A percentile compares a stretch with the other conserved stretches of the same genome.
Conservation (phyloP, 2,113 vertebrate genomes). For the Pogona vitticeps region DNA sequence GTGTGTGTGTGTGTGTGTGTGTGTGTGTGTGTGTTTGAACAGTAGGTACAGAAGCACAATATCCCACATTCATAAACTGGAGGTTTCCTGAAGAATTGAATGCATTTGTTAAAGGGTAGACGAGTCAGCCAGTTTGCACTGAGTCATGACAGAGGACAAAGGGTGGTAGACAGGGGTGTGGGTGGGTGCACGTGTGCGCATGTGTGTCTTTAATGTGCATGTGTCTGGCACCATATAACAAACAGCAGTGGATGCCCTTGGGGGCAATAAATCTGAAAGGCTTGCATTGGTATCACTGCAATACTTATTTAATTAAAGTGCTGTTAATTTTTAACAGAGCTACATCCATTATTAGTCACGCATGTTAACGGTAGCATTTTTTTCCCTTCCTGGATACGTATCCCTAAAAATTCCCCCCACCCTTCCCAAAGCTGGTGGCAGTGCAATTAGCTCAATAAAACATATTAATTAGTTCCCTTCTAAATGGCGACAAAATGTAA, state of each 20-base stretch:
- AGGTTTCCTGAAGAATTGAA: no score
- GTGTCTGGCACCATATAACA: not conserved
- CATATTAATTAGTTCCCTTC: conserved; percentile 49
- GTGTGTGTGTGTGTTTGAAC: not conserved
- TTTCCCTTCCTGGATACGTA: not conserved
- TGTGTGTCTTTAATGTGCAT: not conserved
- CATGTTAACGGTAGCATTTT: not conserved
- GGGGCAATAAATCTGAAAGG: not conserved
- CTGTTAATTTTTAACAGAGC: conserved; percentile 21
- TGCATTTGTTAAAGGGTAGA: no score
- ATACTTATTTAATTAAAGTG: not conserved
- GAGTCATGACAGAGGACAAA: not conserved
- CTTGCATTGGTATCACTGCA: not conserved
- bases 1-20: not conserved
- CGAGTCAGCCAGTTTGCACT: no score
- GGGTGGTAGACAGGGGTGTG: not conserved
- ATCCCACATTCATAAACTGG: no score
- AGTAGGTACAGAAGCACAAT: no score
- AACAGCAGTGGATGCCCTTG: not conserved
- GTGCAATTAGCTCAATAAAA: conserved; percentile 20
- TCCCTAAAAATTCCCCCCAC: not conserved
- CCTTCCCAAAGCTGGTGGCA: conserved; percentile 2
- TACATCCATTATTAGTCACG: not conserved
- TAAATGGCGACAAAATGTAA: conserved; percentile 41
- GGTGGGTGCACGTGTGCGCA: not conserved